A percentile compares a stretch with the other conserved stretches of the same genome.
These are phyloP conservation scores for Eristalinus sepulchralis DNA, from an alignment of 2,888 invertebrate species.

Conservation along the genomic window DNA sequence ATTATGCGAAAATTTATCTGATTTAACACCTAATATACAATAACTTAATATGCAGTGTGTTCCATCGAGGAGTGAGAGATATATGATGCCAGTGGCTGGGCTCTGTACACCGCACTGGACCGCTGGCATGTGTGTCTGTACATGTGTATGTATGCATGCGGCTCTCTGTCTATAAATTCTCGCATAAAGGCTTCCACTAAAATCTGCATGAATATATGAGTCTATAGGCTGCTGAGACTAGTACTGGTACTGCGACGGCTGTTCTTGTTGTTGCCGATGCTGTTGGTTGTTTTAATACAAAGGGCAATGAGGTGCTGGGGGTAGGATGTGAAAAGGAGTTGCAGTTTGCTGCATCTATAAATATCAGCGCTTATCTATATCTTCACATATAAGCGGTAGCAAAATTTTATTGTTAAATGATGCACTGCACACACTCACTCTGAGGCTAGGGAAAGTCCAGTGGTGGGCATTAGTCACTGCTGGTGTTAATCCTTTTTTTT, in stretches of 20 bases:
- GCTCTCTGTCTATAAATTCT: slow-evolving; percentile 67
- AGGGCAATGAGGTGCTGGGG: neutral
- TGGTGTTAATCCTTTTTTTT: neutral
- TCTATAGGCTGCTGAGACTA: slow-evolving; percentile 57
- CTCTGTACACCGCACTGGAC: slow-evolving; percentile 18
- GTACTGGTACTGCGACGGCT: slow-evolving; percentile 21
- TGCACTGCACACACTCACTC: slow-evolving; percentile 66
- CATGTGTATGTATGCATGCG: slow-evolving; percentile 17
- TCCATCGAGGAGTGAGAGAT: slow-evolving; percentile 71
- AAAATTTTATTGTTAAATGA: slow-evolving; percentile 72
- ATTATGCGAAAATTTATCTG: slow-evolving; percentile 82
- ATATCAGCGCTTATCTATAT: slow-evolving; percentile 70
- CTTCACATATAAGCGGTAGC: slow-evolving; percentile 70
- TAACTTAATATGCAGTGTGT: slow-evolving; percentile 81
- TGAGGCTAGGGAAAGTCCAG: neutral
- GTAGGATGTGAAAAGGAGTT: slow-evolving; percentile 54
- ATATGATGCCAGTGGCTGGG: slow-evolving; percentile 69
- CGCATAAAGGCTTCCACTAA: slow-evolving; percentile 70
- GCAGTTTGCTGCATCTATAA: slow-evolving; percentile 71
- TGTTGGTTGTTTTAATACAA: slow-evolving; percentile 28
- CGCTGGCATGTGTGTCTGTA: slow-evolving; percentile 13
- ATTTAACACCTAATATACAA: slow-evolving; percentile 82
- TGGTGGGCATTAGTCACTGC: slow-evolving; percentile 21
- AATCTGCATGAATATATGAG: slow-evolving; percentile 69
- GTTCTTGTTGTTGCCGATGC: slow-evolving; percentile 41